Evolutionary conservation across 2,888 invertebrate genomes (phyloP).

Genomic region (Hypsopygia costalis): DNA sequence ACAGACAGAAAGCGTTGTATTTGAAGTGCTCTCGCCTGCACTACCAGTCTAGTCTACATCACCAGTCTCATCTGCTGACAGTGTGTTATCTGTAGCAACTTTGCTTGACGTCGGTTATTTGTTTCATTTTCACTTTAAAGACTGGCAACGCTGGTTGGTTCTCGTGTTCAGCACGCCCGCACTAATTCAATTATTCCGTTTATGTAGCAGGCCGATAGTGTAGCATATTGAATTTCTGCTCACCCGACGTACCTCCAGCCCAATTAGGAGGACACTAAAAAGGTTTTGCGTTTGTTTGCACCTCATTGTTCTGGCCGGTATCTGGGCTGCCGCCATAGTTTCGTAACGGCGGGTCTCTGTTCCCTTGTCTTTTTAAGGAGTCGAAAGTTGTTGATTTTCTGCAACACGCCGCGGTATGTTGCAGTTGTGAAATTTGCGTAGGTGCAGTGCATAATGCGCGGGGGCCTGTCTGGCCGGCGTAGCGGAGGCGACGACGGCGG

Average conservation of each 20-base stretch:
- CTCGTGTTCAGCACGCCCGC: conserved; percentile 54
- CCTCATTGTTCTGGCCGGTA: conserved; percentile 69
- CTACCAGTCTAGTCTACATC: too few relatives aligned
- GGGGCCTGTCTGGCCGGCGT: conserved; percentile 62
- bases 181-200: conserved; percentile 75
- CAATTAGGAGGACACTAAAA: conserved; percentile 75
- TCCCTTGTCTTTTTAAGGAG: conserved; percentile 75
- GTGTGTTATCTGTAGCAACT: too few relatives aligned
- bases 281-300: conserved; percentile 64
- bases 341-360: conserved; percentile 51
- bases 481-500: conserved; percentile 30
- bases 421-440: conserved; percentile 71
- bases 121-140: too few relatives aligned
- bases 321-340: conserved; percentile 62
- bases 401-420: conserved; percentile 40
- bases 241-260: conserved; percentile 51
- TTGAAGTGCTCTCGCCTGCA: too few relatives aligned
- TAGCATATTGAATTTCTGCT: conserved; percentile 72
- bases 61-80: too few relatives aligned
- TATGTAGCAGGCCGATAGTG: conserved; percentile 65
- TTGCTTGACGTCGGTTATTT: conserved; percentile 17
- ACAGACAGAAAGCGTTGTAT: too few relatives aligned
- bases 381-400: conserved; percentile 72
- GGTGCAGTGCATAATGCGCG: conserved; percentile 66
- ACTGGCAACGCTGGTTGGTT: conserved; percentile 23